Conservation (phyloP, 1,140 invertebrate genomes). For the Diachasma alloeum region DNA sequence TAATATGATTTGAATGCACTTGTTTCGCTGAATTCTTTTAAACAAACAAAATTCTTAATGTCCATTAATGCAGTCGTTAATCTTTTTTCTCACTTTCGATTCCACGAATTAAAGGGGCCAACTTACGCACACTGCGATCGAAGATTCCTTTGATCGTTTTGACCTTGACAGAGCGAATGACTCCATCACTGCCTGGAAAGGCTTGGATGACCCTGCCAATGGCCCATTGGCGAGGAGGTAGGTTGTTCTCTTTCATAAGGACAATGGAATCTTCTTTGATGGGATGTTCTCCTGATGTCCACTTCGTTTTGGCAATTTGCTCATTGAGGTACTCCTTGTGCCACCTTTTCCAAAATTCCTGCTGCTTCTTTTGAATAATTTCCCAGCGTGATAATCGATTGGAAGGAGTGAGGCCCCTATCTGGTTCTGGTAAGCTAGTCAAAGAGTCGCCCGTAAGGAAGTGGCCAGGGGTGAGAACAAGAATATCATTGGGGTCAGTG, state of each 20-base stretch:
- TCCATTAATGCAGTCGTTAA: too few species aligned
- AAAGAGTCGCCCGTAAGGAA: constrained; percentile 13
- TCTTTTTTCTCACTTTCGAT: too few species aligned
- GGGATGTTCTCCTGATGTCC: neutral
- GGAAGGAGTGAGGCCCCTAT: neutral
- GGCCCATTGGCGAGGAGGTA: constrained; percentile 22
- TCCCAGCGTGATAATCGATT: neutral
- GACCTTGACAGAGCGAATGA: constrained; percentile 30
- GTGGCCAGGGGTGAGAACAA: too few species aligned
- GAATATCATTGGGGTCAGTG: constrained; percentile 1
- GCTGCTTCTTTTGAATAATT: neutral
- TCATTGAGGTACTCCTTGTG: constrained; percentile 8
- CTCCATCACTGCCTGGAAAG: constrained; percentile 33
- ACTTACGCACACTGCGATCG: constrained; percentile 4
- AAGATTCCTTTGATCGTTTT: constrained; percentile 9
- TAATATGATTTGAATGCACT: too few species aligned
- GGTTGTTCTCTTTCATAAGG: constrained; percentile 33
- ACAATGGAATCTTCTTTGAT: constrained; percentile 25
- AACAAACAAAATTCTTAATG: too few species aligned
- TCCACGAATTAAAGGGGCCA: neutral
- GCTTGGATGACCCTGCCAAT: constrained; percentile 12
- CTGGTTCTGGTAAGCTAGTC: neutral
- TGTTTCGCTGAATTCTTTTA: too few species aligned
- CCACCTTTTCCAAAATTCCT: too few species aligned
- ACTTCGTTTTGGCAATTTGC: neutral